Evolutionary conservation across 2,113 vertebrate genomes (phyloP), one percentile per base, ranked within the genome.

Genomic region (Pungitius pungitius): DNA sequence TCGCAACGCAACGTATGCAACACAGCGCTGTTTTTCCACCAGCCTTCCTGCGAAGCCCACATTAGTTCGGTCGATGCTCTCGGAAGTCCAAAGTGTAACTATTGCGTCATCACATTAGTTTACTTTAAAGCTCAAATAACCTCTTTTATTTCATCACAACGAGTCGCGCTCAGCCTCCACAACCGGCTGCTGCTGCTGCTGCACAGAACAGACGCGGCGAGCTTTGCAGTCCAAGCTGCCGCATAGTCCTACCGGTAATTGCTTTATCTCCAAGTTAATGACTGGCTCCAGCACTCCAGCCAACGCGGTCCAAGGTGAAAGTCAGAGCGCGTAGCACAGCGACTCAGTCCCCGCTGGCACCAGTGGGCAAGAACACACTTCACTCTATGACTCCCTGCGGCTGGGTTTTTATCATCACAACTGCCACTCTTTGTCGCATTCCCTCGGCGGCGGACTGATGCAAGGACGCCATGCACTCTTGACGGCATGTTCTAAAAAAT

Each of bases 291-390:
- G 68, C 70, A 62, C 43, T 17, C 42, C 17, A 54, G 75, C 73
- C 24, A 66, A 64, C 61, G 1, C 35, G 66, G 76, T 71, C 62
- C 80, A 88, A 88, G 88, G 86, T 90, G 83, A 87, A 85, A 85
- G 74, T 62, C 76, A 77, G 18, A 56, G 76, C 76, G 57, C n/a
- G n/a, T n/a, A n/a, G 81, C 68, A 59, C 11, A 45, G 81, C 78
- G 74, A 88, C 75, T 83, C 75, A 72, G 68, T 57, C 66, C 76
- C 71, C 69, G 74, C 70, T 67, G 78, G 81, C 71, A 75, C 73
- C 65, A 39, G 63, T 49, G 66, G 74, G 60, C 67, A 78, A 69
- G 67, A 78, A 75, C 37, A 74, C 72, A 56, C 60, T 69, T 81
- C 69, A 43, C 68, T 71, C 68, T 37, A 65, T 27, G 71, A 80